These are phyloP conservation scores for Porites rus DNA, from an alignment of 92 coral and sea anemone genomes.

Conservation along the genomic window DNA sequence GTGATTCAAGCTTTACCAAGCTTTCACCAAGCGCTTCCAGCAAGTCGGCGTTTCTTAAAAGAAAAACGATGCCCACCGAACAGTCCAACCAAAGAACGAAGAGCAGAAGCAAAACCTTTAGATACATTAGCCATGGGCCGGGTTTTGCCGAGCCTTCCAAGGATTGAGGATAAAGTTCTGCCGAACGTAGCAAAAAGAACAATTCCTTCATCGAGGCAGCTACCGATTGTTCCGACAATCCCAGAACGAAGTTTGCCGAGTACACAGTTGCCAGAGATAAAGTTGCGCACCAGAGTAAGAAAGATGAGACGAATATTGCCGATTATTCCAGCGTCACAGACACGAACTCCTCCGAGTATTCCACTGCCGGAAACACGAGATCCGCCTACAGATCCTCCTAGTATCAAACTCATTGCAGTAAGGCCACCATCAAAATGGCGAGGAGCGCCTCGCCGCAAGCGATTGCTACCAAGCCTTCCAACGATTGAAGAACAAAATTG, in stretches of 20 bases:
- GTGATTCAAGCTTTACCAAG: slow-evolving; percentile 22
- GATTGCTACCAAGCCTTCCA: neutral
- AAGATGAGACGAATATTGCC: neutral
- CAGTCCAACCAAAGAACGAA: neutral
- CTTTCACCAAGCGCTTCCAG: neutral
- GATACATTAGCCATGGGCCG: neutral
- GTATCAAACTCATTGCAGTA: neutral
- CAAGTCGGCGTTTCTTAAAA: neutral
- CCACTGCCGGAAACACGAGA: neutral
- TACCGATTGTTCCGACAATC: neutral
- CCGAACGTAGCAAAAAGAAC: neutral
- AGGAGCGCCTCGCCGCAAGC: neutral
- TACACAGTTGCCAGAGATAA: neutral
- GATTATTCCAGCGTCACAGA: slow-evolving; percentile 3
- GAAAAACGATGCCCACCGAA: neutral
- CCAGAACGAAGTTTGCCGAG: neutral
- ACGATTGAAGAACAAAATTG: neutral
- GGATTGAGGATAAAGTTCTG: neutral
- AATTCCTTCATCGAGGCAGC: neutral
- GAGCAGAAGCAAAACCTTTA: neutral
- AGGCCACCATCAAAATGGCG: neutral
- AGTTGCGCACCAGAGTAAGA: neutral
- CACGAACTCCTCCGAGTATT: neutral
- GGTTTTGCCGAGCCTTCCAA: neutral
- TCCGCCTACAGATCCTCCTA: neutral